phyloP scores from a whole-genome alignment of 1,140 invertebrate species.

The Tetranychus cinnabarinus region DNA sequence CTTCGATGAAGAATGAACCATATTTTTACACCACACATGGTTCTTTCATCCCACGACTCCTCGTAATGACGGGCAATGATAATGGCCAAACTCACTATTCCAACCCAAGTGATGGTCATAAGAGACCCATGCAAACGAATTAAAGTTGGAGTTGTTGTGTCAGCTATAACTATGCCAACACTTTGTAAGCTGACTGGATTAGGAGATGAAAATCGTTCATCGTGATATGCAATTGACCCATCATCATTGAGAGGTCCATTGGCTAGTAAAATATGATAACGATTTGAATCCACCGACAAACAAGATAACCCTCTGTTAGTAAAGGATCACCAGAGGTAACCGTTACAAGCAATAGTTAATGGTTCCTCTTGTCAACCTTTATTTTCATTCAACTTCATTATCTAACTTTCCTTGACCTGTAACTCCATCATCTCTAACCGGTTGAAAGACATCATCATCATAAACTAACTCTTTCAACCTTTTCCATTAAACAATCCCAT shows the following conservation, averaged over 20 bases:
- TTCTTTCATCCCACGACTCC: constrained; percentile 58
- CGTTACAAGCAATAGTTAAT: no score
- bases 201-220: not conserved
- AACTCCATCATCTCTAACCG: no score
- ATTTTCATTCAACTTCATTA: no score
- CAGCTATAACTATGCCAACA: not conserved
- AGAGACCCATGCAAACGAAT: constrained; percentile 24
- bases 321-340: no score
- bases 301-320: not conserved
- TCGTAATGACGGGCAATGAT: constrained; percentile 71
- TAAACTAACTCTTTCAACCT: no score
- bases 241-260: not conserved
- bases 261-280: not conserved
- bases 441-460: no score
- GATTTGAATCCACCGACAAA: not conserved
- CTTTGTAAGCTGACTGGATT: not conserved
- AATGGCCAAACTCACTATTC: constrained; percentile 65
- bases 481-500: no score
- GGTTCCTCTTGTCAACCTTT: no score
- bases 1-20: constrained; percentile 75
- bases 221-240: not conserved
- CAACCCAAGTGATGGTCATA: constrained; percentile 77
- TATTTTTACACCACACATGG: constrained; percentile 60
- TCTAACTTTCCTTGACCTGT: no score
- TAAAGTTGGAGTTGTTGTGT: not conserved